A percentile compares a stretch with the other conserved stretches of the same genome.
Evolutionary conservation across 2,888 invertebrate species (phyloP).

Genomic region (Cheilosia vulpina): DNA sequence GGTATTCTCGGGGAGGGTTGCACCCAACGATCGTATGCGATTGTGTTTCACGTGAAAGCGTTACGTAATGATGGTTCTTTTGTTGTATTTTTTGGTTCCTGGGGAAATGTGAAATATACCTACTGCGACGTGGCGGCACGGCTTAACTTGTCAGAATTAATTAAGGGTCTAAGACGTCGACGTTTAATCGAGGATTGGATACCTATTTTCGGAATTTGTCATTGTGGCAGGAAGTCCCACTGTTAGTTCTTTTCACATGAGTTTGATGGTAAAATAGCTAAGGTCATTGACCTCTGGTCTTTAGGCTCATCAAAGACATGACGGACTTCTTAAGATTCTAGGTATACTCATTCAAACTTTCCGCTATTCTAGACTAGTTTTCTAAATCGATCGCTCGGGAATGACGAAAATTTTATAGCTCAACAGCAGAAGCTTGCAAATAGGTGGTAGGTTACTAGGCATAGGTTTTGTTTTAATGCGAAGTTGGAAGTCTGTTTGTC

Average conservation of each 20-base stretch:
- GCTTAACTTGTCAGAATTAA: conserved; percentile 54
- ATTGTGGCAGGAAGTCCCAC: conserved; percentile 20
- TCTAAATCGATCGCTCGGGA: too few species aligned
- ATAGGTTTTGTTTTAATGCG: too few species aligned
- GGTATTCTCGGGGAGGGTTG: conserved; percentile 56
- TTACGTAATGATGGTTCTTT: conserved; percentile 64
- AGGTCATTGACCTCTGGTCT: too few species aligned
- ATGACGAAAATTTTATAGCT: too few species aligned
- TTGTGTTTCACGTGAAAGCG: conserved; percentile 59
- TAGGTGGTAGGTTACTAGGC: too few species aligned
- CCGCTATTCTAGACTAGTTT: too few species aligned
- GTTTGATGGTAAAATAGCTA: neutral
- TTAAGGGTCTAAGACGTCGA: conserved; percentile 46
- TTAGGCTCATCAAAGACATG: too few species aligned
- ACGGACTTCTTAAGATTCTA: too few species aligned
- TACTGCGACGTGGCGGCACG: conserved; percentile 7
- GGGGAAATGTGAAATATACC: conserved; percentile 19
- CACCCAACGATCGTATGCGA: conserved; percentile 54
- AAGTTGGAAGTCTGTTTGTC: too few species aligned
- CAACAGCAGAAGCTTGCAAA: too few species aligned
- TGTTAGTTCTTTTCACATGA: conserved; percentile 2
- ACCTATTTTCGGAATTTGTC: conserved; percentile 8
- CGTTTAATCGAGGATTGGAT: conserved; percentile 45
- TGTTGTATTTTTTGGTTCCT: conserved; percentile 1
- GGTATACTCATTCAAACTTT: too few species aligned